These are phyloP conservation scores for Perca fluviatilis DNA, from an alignment of 2,113 vertebrate genomes.

Conservation along the genomic window DNA sequence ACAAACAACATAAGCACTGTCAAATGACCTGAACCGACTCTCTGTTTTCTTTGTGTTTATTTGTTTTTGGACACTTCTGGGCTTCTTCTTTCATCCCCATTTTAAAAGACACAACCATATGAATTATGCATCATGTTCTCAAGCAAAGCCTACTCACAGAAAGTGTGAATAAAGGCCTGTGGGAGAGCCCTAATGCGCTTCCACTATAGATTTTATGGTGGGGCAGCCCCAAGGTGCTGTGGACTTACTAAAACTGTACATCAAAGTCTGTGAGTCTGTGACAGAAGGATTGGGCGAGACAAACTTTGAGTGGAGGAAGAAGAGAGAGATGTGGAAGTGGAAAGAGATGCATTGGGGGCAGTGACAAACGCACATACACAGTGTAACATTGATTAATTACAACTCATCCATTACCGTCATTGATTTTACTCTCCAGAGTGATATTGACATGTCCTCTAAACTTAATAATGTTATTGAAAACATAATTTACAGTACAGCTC, in stretches of 20 bases:
- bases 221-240: slow-evolving; percentile 25
- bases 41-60: slow-evolving; percentile 28
- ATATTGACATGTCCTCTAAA: slow-evolving; percentile 44
- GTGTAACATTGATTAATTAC: slow-evolving; percentile 40
- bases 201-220: slow-evolving; percentile 34
- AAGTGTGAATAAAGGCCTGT: slow-evolving; percentile 34
- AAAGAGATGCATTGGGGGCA: background rate
- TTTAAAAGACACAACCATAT: slow-evolving; percentile 51
- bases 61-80: slow-evolving; percentile 38
- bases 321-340: slow-evolving; percentile 11
- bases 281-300: slow-evolving; percentile 19
- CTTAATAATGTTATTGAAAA: slow-evolving; percentile 28
- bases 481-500: slow-evolving; percentile 33
- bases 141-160: slow-evolving; percentile 30
- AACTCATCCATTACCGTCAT: slow-evolving; percentile 26
- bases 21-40: background rate
- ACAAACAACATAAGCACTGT: background rate
- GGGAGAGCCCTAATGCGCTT: slow-evolving; percentile 19
- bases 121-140: slow-evolving; percentile 59
- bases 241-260: slow-evolving; percentile 44
- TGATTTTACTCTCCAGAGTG: slow-evolving; percentile 20
- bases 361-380: background rate
- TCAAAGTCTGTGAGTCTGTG: slow-evolving; percentile 51
- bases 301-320: slow-evolving; percentile 21
- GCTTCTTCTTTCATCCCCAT: slow-evolving; percentile 6